A percentile compares a stretch with the other conserved stretches of the same genome.
These are phyloP conservation scores for Styela plicata DNA, from an alignment of 23 tunicate species.

Conservation along the genomic window DNA sequence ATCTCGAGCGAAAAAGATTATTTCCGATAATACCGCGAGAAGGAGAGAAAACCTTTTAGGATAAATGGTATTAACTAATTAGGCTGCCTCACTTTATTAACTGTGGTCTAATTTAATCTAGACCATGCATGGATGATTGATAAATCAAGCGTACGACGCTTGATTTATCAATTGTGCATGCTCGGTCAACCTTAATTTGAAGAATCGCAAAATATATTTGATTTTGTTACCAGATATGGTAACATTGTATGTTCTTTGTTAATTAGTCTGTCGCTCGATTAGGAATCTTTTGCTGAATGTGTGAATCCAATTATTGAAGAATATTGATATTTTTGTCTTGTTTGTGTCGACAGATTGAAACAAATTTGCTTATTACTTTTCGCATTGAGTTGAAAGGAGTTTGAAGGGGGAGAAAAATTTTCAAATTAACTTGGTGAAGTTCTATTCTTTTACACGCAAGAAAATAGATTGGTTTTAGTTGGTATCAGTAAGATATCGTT, in stretches of 20 bases:
- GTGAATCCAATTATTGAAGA: background rate
- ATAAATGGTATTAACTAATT: background rate
- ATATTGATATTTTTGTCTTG: background rate
- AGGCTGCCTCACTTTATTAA: background rate
- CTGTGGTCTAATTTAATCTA: background rate
- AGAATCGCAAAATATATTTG: no score
- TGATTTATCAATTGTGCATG: background rate
- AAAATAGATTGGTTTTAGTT: no score
- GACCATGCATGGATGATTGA: background rate
- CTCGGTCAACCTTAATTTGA: no score
- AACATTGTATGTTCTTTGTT: no score
- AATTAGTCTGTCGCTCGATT: background rate
- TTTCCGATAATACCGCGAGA: background rate
- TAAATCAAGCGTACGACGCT: background rate
- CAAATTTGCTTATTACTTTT: background rate
- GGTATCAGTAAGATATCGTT: no score
- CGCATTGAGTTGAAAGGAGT: background rate
- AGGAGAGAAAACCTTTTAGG: background rate
- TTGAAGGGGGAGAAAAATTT: background rate
- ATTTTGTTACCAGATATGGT: no score
- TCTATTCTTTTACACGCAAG: no score
- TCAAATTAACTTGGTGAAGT: no score
- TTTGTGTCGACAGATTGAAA: background rate
- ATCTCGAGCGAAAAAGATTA: background rate
- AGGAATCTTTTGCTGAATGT: background rate